Base-by-base conservation (phyloP, 2,797 vertebrate species). In the Acanthopagrus latus region DNA sequence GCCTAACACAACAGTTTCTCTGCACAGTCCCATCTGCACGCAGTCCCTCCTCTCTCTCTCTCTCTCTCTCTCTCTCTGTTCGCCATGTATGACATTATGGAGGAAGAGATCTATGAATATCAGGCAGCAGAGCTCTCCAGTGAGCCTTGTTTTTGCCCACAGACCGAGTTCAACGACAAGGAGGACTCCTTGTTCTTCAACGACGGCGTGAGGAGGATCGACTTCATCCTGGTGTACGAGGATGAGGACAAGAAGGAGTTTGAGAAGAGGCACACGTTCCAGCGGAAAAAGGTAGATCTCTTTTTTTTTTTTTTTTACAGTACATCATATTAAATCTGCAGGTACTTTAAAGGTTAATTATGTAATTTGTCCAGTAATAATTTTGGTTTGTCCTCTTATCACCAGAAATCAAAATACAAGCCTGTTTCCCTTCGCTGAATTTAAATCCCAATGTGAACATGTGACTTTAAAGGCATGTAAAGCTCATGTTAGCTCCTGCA, bases 151-250 rank as follows among this genome's bases (percentile, higher is more conserved):
- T 91, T 90, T 88, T 88, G 38, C 25, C 91, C 91, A 48, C 93
- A 99, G 98, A 92, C 88, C n/a, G 96, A 96, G 86, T 98, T 97
- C 89, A 95, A 98, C 59, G 78, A 88, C 68, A 95, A 97, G 23
- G 85, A 94, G 0, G 96, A 98, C 79, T 97, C 96, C 2, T 85
- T 98, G 16, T 98, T 95, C 92, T 99, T 99, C 91, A 97, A 95
- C 0, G 98, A 99, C 7, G 97, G 97, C 9, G 93, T 95, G 47
- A 89, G 97, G 90, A 94, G 96, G 86, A 96, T 99, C 23, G 97
- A 99, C 90, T 98, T 97, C 86, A 88, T 99, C 83, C 92, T 99
- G 57, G 97, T 96, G 3, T 98, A 99, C 68, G 97, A 98, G 88
- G 96, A 98, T 83, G 97, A 98, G 86, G 94, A 90, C 4, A 96